phyloP scores from a whole-genome alignment of 2,888 invertebrate species.

The Ectemnius cavifrons region DNA sequence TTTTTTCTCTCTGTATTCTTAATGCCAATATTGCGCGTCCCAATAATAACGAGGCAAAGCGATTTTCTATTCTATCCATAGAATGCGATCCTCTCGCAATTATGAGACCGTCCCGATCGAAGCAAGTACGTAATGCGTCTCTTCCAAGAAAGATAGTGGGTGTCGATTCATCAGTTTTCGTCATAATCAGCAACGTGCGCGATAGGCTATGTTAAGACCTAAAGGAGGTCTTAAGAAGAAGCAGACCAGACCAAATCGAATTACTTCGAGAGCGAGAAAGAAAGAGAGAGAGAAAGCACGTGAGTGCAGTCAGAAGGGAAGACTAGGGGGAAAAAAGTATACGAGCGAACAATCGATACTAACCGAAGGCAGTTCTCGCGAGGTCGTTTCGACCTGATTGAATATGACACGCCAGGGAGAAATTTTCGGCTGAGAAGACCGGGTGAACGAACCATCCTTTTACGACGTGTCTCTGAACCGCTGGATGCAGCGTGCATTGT shows the following conservation, averaged over 20 bases:
- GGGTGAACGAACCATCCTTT: slow-evolving; percentile 70
- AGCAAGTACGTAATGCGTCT: no score
- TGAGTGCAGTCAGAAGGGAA: neutral
- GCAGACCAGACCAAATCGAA: slow-evolving; percentile 49
- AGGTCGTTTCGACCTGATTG: neutral
- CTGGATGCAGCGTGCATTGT: slow-evolving; percentile 72
- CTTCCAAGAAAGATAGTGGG: no score
- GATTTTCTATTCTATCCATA: no score
- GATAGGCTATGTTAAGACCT: slow-evolving; percentile 28
- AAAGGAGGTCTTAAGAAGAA: slow-evolving; percentile 20
- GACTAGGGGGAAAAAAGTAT: slow-evolving; percentile 19
- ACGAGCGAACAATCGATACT: slow-evolving; percentile 9
- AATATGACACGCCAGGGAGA: slow-evolving; percentile 58
- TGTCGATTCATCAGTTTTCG: no score
- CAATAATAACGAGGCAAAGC: no score
- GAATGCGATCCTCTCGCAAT: no score
- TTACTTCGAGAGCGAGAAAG: slow-evolving; percentile 25
- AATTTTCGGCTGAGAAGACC: slow-evolving; percentile 52
- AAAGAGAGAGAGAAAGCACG: neutral
- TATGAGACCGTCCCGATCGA: no score
- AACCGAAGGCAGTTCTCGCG: slow-evolving; percentile 5
- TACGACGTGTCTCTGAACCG: slow-evolving; percentile 57
- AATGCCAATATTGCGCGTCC: no score
- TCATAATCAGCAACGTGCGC: slow-evolving; percentile 12
- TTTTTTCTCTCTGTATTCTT: no score